A percentile compares a stretch with the other conserved stretches of the same genome.
phyloP scores from a whole-genome alignment of 1,140 invertebrate genomes.

The Colletes gigas region DNA sequence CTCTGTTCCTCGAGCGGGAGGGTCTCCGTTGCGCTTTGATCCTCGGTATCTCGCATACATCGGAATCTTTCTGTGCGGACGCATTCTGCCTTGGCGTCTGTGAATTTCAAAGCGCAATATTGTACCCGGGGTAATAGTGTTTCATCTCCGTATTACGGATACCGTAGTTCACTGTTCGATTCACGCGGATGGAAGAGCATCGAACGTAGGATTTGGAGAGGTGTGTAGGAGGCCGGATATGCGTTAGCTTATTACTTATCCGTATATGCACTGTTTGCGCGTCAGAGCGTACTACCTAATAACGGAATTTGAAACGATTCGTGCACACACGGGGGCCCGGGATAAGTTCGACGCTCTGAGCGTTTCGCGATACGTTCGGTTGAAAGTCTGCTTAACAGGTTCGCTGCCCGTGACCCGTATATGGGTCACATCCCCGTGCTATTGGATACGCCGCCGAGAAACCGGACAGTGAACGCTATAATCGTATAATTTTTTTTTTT shows the following conservation, averaged over 20 bases:
- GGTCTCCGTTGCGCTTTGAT: constrained; percentile 38
- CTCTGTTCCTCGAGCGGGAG: constrained; percentile 8
- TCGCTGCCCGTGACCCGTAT: too few species aligned
- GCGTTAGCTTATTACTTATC: not conserved
- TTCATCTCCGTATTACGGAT: constrained; percentile 39
- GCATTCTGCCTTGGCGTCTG: constrained; percentile 19
- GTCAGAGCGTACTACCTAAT: not conserved
- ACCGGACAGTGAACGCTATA: too few species aligned
- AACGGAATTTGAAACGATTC: too few species aligned
- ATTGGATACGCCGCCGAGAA: too few species aligned
- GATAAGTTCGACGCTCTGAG: too few species aligned
- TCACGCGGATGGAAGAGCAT: not conserved
- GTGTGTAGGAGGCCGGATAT: not conserved
- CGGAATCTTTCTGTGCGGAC: constrained; percentile 40
- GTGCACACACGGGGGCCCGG: too few species aligned
- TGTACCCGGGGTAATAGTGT: constrained; percentile 28
- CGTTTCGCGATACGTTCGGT: too few species aligned
- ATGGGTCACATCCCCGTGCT: too few species aligned
- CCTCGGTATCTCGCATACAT: constrained; percentile 31
- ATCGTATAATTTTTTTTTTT: too few species aligned
- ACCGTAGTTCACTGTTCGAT: constrained; percentile 10
- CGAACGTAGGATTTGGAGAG: constrained; percentile 2
- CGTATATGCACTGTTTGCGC: not conserved
- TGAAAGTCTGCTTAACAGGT: too few species aligned
- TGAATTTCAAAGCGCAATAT: constrained; percentile 38